phyloP scores from a whole-genome alignment of 2,888 invertebrate genomes.

The Rotaria sp. region DNA sequence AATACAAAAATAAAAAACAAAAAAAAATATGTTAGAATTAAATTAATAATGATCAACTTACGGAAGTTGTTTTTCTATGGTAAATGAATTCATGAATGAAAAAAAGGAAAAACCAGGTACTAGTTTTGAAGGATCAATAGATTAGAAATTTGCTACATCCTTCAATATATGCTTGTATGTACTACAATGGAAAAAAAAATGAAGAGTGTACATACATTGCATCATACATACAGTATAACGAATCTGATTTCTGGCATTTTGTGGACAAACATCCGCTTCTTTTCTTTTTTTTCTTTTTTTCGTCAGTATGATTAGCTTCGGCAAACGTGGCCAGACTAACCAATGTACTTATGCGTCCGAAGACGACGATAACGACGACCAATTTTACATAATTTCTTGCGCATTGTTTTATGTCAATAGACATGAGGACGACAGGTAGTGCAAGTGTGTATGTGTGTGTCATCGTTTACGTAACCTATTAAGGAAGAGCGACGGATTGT shows the following conservation, averaged over 20 bases:
- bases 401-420: conserved; percentile 22
- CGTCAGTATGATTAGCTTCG: conserved; percentile 13
- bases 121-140: neutral
- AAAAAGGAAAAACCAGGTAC: neutral
- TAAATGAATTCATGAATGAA: neutral
- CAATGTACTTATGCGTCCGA: conserved; percentile 15
- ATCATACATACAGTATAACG: neutral
- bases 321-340: conserved; percentile 2
- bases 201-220: neutral
- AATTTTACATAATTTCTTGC: conserved; percentile 22
- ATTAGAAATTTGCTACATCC: neutral
- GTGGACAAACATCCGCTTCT: neutral
- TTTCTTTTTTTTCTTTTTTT: neutral
- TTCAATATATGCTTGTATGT: neutral
- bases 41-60: neutral
- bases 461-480: conserved; percentile 9
- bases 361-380: neutral
- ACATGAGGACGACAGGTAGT: conserved; percentile 24
- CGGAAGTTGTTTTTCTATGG: neutral
- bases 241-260: conserved; percentile 10
- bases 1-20: no score
- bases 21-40: no score
- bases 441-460: conserved; percentile 12
- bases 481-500: conserved; percentile 5
- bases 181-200: neutral